phyloP scores from a whole-genome alignment of 2,113 vertebrate species.

The Ageneiosus marmoratus region DNA sequence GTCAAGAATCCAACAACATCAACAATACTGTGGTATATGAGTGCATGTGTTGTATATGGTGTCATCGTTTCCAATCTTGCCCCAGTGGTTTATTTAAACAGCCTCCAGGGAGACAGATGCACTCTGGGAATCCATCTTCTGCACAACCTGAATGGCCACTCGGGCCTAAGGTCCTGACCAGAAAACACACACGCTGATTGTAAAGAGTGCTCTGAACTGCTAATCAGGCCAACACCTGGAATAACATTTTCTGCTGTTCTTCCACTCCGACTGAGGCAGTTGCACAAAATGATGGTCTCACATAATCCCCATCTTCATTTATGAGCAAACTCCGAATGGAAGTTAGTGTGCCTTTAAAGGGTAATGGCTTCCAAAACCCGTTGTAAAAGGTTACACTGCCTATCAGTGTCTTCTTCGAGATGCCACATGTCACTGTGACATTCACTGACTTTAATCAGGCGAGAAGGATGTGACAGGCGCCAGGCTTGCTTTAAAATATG shows the following conservation, averaged over 20 bases:
- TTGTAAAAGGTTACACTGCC: conserved; percentile 42
- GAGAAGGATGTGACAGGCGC: conserved; percentile 29
- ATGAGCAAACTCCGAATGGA: conserved; percentile 13
- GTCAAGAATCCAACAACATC: not conserved
- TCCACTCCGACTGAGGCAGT: not conserved
- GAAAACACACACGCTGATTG: not conserved
- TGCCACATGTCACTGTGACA: conserved; percentile 23
- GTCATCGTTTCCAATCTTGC: not conserved
- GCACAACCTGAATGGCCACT: not conserved
- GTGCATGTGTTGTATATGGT: not conserved
- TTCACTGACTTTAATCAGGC: conserved; percentile 48
- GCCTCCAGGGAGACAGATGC: not conserved
- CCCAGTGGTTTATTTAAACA: conserved; percentile 10
- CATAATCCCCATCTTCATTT: conserved; percentile 17
- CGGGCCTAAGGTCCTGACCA: not conserved
- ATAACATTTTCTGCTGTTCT: conserved; percentile 1
- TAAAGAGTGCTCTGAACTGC: not conserved
- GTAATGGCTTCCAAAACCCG: conserved; percentile 31
- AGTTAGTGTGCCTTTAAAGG: conserved; percentile 37
- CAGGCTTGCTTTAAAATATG: conserved; percentile 36
- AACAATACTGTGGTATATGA: no score
- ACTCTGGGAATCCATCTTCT: conserved; percentile 2
- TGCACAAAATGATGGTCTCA: not conserved
- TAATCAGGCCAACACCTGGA: not conserved
- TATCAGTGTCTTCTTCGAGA: conserved; percentile 25